Percentiles rank a stretch among this genome's conserved stretches.
Conservation (phyloP, 2,113 vertebrate species). For the Atlantisia rogersi region DNA sequence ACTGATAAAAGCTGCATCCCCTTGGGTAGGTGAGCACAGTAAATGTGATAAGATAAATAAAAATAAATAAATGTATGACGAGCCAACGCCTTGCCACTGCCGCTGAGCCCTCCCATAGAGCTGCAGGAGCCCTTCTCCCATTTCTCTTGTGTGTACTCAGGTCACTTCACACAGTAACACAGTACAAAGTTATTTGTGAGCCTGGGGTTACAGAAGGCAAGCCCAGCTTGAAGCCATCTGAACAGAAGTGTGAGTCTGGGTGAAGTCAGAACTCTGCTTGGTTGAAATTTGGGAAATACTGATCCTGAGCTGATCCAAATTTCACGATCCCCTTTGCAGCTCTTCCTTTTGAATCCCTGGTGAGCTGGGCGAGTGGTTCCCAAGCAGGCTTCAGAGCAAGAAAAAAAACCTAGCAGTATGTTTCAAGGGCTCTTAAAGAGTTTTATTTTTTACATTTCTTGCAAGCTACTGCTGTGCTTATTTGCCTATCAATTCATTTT, state of each 20-base stretch:
- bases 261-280: not conserved
- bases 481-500: slow-evolving; percentile 74
- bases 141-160: not conserved
- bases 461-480: slow-evolving; percentile 64
- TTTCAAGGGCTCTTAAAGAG: slow-evolving; percentile 48
- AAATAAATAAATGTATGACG: not conserved
- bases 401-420: slow-evolving; percentile 13
- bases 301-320: not conserved
- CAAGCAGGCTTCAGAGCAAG: slow-evolving; percentile 22
- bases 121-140: not conserved
- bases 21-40: not conserved
- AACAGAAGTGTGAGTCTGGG: not conserved
- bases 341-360: not conserved
- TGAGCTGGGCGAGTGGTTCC: not conserved
- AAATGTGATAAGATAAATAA: slow-evolving; percentile 6
- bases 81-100: not conserved
- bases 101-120: not conserved
- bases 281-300: not conserved
- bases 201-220: not conserved
- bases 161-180: not conserved
- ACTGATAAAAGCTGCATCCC: not conserved
- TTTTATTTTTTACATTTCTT: slow-evolving; percentile 54
- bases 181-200: not conserved
- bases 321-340: not conserved
- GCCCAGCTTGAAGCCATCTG: not conserved